A percentile compares a stretch with the other conserved stretches of the same genome.
phyloP scores from a whole-genome alignment of 2,888 invertebrate genomes.

The Carpatolechia fugitivella region DNA sequence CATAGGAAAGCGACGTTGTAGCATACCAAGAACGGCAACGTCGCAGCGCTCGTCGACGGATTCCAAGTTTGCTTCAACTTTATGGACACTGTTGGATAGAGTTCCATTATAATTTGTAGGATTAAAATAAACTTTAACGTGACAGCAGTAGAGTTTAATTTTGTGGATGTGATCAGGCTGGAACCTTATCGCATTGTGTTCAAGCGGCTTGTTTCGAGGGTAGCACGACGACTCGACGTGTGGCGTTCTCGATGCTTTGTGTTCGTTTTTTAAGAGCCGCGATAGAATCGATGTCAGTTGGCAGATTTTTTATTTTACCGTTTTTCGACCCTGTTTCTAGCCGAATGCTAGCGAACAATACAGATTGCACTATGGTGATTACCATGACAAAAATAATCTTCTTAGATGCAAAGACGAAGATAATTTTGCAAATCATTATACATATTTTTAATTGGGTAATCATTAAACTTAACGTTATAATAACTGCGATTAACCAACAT shows the following conservation, averaged over 20 bases:
- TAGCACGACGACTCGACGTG: slow-evolving; percentile 63
- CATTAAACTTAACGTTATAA: too few species aligned
- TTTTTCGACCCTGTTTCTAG: slow-evolving; percentile 71
- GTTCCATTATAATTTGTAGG: slow-evolving; percentile 35
- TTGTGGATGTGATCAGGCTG: slow-evolving; percentile 19
- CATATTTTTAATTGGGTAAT: too few species aligned
- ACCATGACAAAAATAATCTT: too few species aligned
- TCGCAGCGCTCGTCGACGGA: slow-evolving; percentile 61
- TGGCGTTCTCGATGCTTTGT: slow-evolving; percentile 64
- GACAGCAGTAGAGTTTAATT: slow-evolving; percentile 23
- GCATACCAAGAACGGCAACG: slow-evolving; percentile 71
- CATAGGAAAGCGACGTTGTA: slow-evolving; percentile 67
- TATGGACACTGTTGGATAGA: slow-evolving; percentile 35
- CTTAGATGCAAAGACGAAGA: too few species aligned
- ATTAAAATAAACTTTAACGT: slow-evolving; percentile 28
- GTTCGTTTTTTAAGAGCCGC: slow-evolving; percentile 67
- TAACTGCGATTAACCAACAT: too few species aligned
- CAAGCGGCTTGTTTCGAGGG: slow-evolving; percentile 50
- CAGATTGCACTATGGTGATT: too few species aligned
- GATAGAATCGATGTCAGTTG: slow-evolving; percentile 79
- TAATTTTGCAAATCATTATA: too few species aligned
- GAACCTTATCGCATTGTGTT: slow-evolving; percentile 41
- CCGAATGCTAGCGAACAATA: slow-evolving; percentile 33
- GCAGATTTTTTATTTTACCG: slow-evolving; percentile 77
- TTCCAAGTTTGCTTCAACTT: slow-evolving; percentile 67